These are phyloP conservation scores for Lerema accius DNA, from an alignment of 1,140 invertebrate species.

Conservation along the genomic window DNA sequence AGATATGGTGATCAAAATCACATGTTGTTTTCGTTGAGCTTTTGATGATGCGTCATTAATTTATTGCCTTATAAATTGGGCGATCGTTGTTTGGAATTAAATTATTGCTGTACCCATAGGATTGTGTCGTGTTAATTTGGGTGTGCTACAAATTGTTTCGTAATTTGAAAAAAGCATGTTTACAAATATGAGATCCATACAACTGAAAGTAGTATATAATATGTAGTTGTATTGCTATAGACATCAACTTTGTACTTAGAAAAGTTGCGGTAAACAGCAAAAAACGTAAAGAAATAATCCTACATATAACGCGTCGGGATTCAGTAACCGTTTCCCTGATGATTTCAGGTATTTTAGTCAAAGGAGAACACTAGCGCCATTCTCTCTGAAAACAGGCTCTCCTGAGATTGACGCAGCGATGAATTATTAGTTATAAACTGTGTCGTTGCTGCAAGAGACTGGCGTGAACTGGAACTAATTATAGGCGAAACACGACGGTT, in stretches of 20 bases:
- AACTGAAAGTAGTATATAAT: too few species aligned
- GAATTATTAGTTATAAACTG: slow-evolving; percentile 1
- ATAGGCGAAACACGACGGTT: neutral
- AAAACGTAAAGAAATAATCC: too few species aligned
- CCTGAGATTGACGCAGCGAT: neutral
- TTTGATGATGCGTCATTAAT: slow-evolving; percentile 11
- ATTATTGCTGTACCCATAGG: neutral
- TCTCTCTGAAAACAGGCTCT: neutral
- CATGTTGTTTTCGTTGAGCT: slow-evolving; percentile 59
- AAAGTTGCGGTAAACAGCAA: too few species aligned
- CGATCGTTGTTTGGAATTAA: neutral
- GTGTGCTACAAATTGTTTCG: neutral
- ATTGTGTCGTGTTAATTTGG: neutral
- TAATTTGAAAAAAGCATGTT: neutral
- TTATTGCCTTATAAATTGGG: slow-evolving; percentile 8
- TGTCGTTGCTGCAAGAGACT: neutral
- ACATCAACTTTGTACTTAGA: too few species aligned
- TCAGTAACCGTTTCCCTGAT: too few species aligned
- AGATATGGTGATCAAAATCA: slow-evolving; percentile 79
- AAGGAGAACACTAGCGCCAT: neutral
- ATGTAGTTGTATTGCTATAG: too few species aligned
- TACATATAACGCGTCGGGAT: too few species aligned
- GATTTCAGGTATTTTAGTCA: neutral
- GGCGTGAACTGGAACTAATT: neutral
- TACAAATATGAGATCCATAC: neutral